phyloP scores from a whole-genome alignment of 2,797 vertebrate species.

The Carcharodon carcharias region DNA sequence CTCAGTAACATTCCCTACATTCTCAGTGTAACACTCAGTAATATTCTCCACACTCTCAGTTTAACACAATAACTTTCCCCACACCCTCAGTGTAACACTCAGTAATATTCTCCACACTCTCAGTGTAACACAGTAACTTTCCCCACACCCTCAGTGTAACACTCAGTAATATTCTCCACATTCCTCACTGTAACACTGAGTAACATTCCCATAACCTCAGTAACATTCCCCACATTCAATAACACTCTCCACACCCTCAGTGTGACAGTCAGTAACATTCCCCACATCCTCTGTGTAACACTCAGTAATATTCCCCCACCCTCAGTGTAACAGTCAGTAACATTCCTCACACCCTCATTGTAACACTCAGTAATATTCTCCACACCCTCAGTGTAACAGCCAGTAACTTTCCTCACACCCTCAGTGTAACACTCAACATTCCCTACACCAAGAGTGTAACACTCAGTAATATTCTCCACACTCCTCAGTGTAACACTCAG shows the following conservation, averaged over 20 bases:
- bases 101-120: neutral
- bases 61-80: neutral
- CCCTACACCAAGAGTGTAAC: no score
- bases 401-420: no score
- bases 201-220: neutral
- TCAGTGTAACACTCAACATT: no score
- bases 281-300: neutral
- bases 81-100: neutral
- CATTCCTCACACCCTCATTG: neutral
- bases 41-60: neutral
- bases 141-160: neutral
- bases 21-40: neutral
- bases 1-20: neutral
- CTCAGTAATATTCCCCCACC: neutral
- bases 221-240: neutral
- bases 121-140: neutral
- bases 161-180: neutral
- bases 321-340: neutral
- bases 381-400: neutral
- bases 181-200: neutral
- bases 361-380: neutral
- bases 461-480: neutral
- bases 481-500: no score
- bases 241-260: neutral
- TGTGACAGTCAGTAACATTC: neutral